Percentiles rank a stretch among this genome's conserved stretches.
Conservation (phyloP, 2,113 vertebrate species). For the Engraulis encrasicolus region DNA sequence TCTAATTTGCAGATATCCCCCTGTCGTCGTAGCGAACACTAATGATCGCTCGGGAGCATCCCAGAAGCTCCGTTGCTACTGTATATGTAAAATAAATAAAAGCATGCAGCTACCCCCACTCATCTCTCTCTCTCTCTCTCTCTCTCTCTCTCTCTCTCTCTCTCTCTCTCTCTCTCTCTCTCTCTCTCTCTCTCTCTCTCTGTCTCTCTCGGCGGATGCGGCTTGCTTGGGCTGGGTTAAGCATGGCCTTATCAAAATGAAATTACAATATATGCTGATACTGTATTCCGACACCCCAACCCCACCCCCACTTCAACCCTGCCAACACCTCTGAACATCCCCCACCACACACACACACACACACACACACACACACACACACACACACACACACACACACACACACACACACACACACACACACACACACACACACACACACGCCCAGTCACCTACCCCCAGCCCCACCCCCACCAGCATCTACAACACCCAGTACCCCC, state of each 20-base stretch:
- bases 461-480: no score
- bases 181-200: no score
- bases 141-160: no score
- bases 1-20: constrained; percentile 73
- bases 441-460: no score
- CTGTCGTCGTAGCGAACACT: constrained; percentile 61
- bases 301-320: not conserved
- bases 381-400: no score
- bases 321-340: not conserved
- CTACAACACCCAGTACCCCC: no score
- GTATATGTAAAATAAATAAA: constrained; percentile 73
- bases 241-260: constrained; percentile 81
- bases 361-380: no score
- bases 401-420: no score
- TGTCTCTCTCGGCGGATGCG: constrained; percentile 58
- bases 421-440: no score
- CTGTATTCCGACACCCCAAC: constrained; percentile 70
- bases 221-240: constrained; percentile 63
- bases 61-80: constrained; percentile 50
- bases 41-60: constrained; percentile 68
- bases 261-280: constrained; percentile 86
- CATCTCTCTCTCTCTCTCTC: no score
- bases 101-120: constrained; percentile 44
- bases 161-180: no score
- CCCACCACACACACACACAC: constrained; percentile 38